Conservation (phyloP, 2,888 invertebrate genomes). For the Bugula neritina region DNA sequence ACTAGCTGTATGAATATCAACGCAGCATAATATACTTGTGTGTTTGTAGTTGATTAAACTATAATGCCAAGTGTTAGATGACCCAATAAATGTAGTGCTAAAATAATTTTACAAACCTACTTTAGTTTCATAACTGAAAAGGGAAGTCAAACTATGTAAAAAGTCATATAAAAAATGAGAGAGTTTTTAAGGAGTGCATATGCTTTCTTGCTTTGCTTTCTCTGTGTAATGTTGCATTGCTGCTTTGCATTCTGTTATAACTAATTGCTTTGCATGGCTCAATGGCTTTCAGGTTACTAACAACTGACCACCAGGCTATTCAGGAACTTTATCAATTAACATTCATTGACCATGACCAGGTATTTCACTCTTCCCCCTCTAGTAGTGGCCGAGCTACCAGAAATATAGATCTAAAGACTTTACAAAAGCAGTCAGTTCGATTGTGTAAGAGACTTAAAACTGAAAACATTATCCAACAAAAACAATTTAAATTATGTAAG, state of each 20-base stretch:
- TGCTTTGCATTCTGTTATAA: background rate
- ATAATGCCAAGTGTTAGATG: too few species aligned
- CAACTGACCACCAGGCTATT: background rate
- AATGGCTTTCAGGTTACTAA: background rate
- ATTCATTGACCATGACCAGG: background rate
- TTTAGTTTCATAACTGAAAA: too few species aligned
- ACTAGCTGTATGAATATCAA: too few species aligned
- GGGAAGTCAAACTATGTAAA: too few species aligned
- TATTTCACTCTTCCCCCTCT: background rate
- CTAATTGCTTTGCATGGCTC: background rate
- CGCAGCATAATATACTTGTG: too few species aligned
- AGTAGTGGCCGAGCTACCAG: background rate
- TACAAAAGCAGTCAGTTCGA: background rate
- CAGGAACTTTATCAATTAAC: background rate
- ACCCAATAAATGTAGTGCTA: too few species aligned
- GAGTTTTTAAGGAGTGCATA: too few species aligned
- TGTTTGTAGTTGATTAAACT: too few species aligned
- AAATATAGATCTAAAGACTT: background rate
- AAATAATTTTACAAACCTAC: too few species aligned
- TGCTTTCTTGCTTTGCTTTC: too few species aligned
- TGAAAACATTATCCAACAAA: background rate
- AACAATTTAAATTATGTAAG: constrained; percentile 19
- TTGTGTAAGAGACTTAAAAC: background rate
- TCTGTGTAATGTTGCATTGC: too few species aligned
- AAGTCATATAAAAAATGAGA: too few species aligned